Evolutionary conservation across 2,113 vertebrate species (phyloP).

Genomic region (Eudyptes chrysolophus): DNA sequence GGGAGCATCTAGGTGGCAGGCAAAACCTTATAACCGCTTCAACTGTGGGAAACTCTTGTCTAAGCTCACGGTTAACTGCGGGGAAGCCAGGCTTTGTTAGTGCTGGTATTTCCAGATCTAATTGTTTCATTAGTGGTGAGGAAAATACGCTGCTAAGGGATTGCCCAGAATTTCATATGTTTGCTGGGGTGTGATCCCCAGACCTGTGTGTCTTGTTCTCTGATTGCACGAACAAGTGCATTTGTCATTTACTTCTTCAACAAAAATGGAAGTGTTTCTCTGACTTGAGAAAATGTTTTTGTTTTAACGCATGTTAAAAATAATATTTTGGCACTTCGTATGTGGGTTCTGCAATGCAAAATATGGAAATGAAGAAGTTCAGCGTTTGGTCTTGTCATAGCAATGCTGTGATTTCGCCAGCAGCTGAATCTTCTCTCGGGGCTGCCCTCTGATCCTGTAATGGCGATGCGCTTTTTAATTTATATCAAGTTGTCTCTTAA

Average conservation of each 20-base stretch:
- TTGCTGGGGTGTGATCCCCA: background rate
- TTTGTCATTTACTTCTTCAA: background rate
- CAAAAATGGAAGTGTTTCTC: background rate
- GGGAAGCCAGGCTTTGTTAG: background rate
- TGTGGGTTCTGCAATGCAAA: background rate
- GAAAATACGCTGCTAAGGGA: background rate
- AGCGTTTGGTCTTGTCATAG: background rate
- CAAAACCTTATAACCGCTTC: background rate
- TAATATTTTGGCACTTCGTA: background rate
- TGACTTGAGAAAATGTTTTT: background rate
- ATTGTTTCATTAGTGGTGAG: background rate
- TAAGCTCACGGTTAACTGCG: background rate
- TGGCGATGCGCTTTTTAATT: background rate
- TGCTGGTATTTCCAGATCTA: background rate
- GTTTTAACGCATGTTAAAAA: background rate
- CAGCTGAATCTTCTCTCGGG: background rate
- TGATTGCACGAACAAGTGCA: rapidly evolving
- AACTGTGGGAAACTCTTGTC: background rate
- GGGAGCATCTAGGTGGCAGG: background rate
- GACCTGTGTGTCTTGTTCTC: background rate
- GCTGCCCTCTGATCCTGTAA: background rate
- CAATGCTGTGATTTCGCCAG: background rate
- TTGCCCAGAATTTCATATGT: rapidly evolving
- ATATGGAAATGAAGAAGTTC: background rate
- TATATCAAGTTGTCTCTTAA: background rate